Conservation (phyloP, 2,797 vertebrate species). For the Uromys caudimaculatus region DNA sequence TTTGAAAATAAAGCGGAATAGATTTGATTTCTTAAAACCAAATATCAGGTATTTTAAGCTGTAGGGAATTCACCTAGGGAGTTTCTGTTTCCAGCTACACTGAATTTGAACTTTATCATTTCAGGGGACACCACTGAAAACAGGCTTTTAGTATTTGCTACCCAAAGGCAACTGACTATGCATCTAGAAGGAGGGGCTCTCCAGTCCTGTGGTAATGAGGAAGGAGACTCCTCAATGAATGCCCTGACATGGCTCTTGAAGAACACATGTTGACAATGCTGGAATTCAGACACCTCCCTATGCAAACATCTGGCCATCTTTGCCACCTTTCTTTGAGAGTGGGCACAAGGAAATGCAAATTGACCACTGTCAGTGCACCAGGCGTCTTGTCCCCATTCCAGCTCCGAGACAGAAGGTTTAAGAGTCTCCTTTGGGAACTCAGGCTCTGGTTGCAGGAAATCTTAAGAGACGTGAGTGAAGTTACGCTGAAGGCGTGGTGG, state of each 20-base stretch:
- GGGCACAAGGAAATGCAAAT: neutral
- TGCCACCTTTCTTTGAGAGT: neutral
- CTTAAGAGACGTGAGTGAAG: neutral
- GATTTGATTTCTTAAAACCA: neutral
- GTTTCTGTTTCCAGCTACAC: neutral
- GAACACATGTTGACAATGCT: neutral
- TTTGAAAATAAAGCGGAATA: constrained; percentile 24
- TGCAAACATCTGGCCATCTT: neutral
- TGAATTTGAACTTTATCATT: too few relatives aligned
- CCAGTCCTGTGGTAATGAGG: fast-evolving
- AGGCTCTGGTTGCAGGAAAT: neutral
- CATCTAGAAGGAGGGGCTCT: neutral
- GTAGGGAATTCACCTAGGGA: neutral
- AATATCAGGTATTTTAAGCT: constrained; percentile 34
- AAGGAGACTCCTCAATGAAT: neutral
- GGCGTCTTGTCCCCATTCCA: neutral
- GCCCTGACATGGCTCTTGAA: neutral
- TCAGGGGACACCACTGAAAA: neutral
- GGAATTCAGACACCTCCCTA: neutral
- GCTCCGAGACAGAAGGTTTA: too few relatives aligned
- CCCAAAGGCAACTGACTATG: neutral
- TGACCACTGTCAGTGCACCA: fast-evolving
- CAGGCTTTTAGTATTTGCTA: neutral
- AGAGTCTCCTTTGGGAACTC: neutral
- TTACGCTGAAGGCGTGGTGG: fast-evolving